Base-by-base conservation (phyloP, 2,797 vertebrate genomes). In the Phoxinus dragarum region DNA sequence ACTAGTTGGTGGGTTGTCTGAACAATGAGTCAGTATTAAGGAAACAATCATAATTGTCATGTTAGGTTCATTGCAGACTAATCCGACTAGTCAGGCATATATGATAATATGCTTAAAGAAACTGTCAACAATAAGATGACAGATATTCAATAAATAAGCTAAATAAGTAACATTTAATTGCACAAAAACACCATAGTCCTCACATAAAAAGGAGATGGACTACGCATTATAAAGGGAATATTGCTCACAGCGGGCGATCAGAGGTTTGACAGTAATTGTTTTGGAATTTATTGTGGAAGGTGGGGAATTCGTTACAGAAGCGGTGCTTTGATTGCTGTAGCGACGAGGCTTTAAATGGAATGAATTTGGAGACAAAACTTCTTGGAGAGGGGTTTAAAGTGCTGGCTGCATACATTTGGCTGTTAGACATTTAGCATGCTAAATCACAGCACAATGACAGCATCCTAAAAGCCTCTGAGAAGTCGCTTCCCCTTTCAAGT, bases 191-290 rank as follows among this genome's bases (percentile, higher is more conserved):
- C 17, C 27, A 19, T 31, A 67, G 61, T 66, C 59, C 40, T 67
- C 27, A 34, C n/a, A 47, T 34, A 12, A 47, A 66, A 66, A 31
- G 17, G 5, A 61, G 17, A 34, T 66, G 42, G 42, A 80, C 21
- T 21, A 80, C 4, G 27, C 61, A 67, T 66, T 16, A 80, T 80
- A 80, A 80, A 4, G 3, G 61, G 27, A 80, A 67, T 6, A 49
- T 66, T 80, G n/a, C 61, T 49, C 61, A 23, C 77, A 34, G 61
- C 21, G 11, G 42, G 61, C 19, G 31, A 49, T 80, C 10, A 67
- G 27, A 67, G 23, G 27, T 23, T 66, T 80, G 77, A 80, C 61
- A 80, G 77, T 80, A 80, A 80, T 80, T 80, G 77, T 66, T 64
- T 64, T 78, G 54, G 36, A 78, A 42, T 61, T 59, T 78, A 78